phyloP scores from a whole-genome alignment of 37 sponge, comb jelly and placozoan species.

The Diacarnus erythraeanus region DNA sequence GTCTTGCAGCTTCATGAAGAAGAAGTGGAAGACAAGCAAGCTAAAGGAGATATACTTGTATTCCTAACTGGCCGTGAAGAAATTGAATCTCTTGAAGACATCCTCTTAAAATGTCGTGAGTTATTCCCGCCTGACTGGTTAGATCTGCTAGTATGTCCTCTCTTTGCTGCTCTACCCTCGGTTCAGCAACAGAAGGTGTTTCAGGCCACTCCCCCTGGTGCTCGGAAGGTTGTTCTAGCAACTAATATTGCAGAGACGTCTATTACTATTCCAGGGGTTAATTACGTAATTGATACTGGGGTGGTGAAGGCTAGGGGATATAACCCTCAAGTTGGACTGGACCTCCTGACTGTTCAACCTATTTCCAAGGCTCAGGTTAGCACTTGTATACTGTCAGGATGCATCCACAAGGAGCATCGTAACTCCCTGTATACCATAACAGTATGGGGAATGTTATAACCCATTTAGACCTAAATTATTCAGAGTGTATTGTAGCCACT shows the following conservation, averaged over 20 bases:
- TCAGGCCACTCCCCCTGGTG: slow-evolving; percentile 35
- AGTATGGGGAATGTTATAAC: too few species aligned
- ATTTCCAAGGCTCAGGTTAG: slow-evolving; percentile 84
- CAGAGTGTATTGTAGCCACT: too few species aligned
- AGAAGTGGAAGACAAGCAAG: neutral
- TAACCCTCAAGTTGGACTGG: slow-evolving; percentile 83
- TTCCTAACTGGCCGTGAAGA: slow-evolving; percentile 96
- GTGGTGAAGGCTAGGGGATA: slow-evolving; percentile 90
- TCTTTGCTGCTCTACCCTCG: slow-evolving; percentile 91
- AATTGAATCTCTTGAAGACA: slow-evolving; percentile 65
- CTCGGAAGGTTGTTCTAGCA: slow-evolving; percentile 89
- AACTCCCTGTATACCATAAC: too few species aligned
- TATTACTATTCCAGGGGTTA: slow-evolving; percentile 86
- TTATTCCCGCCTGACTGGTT: slow-evolving; percentile 52
- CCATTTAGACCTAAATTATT: too few species aligned
- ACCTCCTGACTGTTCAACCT: slow-evolving; percentile 83
- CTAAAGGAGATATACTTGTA: slow-evolving; percentile 78
- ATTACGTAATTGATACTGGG: slow-evolving; percentile 90
- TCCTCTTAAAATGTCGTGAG: slow-evolving; percentile 40
- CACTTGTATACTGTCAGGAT: too few species aligned
- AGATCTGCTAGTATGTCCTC: slow-evolving; percentile 67
- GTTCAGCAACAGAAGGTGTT: slow-evolving; percentile 73
- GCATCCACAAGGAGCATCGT: too few species aligned
- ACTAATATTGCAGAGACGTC: slow-evolving; percentile 98
- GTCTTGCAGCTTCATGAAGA: slow-evolving; percentile 87